Evolutionary conservation across 2,888 invertebrate species (phyloP), one percentile per base, ranked within the genome.

Genomic region (Brachyptera risi): DNA sequence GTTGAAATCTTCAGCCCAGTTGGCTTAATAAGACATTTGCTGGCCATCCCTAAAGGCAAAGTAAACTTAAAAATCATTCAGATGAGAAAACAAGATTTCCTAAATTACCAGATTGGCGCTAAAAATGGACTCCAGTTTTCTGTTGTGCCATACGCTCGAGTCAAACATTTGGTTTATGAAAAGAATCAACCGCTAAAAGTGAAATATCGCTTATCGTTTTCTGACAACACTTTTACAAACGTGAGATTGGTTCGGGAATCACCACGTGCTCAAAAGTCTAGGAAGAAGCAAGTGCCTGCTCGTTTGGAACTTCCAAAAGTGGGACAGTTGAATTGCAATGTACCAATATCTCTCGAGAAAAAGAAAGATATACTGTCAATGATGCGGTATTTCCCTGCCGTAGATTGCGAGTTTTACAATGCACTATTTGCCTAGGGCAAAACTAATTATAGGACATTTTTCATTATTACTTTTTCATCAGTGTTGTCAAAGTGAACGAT

Each of bases 101-200:
- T 81, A 88, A 65, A 92, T 91, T 70, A 37, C 23, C 17, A 54
- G 37, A 19, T 19, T 1, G 54, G 19, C 2, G 19, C 54, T 5
- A 11, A 21, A 3, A n/a, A n/a, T n/a, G 15, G 11, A 3, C 21
- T 31, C 21, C 35, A 35, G 7, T 54, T 31, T n/a, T 37, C 35
- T 21, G 21, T 23, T 13, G 37, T 54, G 17, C 54, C 54, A 1
- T 54, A 37, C 35, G 11, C 54, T 13, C 35, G 37, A n/a, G 54
- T 54, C 3, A 54, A 54, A 13, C 35, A 54, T 2, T 19, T 54
- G 11, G 37, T 37, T 17, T 51, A 51, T 26, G 15, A 31, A 3
- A 27, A n/a, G 13, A 51, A 51, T 15, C 17, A 51, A 27, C 51
- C 51, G 13, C n/a, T 51, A 21, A n/a, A 51, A 7, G 51, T 51